A percentile compares a stretch with the other conserved stretches of the same genome.
Evolutionary conservation across 1,140 invertebrate species (phyloP).

Genomic region (Cyphomyrmex costatus): DNA sequence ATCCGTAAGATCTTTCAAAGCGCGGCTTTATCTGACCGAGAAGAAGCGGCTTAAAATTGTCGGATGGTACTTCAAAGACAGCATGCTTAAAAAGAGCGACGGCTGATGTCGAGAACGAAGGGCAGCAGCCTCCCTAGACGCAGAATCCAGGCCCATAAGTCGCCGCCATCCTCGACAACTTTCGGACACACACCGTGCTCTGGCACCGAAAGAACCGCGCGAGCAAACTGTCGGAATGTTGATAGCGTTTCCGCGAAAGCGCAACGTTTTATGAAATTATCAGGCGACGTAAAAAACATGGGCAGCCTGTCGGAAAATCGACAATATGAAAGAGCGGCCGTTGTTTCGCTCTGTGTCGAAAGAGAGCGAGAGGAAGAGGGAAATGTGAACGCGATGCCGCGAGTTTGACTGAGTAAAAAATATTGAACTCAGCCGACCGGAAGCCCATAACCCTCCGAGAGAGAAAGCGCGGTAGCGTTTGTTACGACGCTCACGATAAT

Average conservation of each 20-base stretch:
- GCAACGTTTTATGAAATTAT: conserved; percentile 84
- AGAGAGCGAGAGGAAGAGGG: conserved; percentile 21
- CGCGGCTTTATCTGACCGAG: conserved; percentile 56
- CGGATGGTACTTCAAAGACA: conserved; percentile 59
- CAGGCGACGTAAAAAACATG: conserved; percentile 77
- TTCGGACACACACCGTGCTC: conserved; percentile 33
- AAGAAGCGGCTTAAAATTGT: conserved; percentile 60
- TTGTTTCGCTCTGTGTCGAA: conserved; percentile 69
- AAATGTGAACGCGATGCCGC: conserved; percentile 8
- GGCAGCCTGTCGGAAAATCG: conserved; percentile 85
- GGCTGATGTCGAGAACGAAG: conserved; percentile 36
- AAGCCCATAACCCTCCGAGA: conserved; percentile 74
- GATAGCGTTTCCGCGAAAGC: conserved; percentile 61
- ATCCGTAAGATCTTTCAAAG: conserved; percentile 57
- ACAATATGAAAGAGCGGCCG: conserved; percentile 83
- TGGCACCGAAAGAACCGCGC: conserved; percentile 14
- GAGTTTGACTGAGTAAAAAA: conserved; percentile 76
- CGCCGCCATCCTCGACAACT: neutral
- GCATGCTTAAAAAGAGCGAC: conserved; percentile 55
- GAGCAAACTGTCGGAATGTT: conserved; percentile 55
- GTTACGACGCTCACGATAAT: conserved; percentile 56
- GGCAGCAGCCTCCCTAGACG: conserved; percentile 23
- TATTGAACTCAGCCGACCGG: conserved; percentile 79
- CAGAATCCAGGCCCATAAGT: conserved; percentile 23
- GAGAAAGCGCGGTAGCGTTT: conserved; percentile 38